Conservation (phyloP, 2,888 invertebrate species). For the Phymatocera aterrima region DNA sequence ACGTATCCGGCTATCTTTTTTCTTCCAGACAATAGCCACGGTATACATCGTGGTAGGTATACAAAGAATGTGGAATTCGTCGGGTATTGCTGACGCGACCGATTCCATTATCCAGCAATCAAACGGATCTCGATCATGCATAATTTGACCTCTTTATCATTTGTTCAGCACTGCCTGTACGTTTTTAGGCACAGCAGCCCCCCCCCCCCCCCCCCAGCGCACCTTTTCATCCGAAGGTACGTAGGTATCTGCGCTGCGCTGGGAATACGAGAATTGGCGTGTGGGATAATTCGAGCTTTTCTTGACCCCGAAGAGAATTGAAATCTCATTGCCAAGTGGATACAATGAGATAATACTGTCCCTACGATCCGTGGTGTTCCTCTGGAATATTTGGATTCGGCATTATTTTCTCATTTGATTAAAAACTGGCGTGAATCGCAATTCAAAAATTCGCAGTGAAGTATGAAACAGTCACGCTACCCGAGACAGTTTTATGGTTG, state of each 20-base stretch:
- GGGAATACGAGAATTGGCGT: neutral
- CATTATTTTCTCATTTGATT: neutral
- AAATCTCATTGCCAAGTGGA: neutral
- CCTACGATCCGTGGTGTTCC: neutral
- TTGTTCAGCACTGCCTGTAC: slow-evolving; percentile 20
- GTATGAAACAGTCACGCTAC: neutral
- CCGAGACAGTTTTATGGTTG: slow-evolving; percentile 2
- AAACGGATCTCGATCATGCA: slow-evolving; percentile 25
- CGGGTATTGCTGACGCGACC: slow-evolving; percentile 23
- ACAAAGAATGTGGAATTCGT: no score
- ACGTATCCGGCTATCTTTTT: neutral
- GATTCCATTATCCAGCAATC: slow-evolving; percentile 24
- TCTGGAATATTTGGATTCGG: neutral
- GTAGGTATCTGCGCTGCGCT: neutral
- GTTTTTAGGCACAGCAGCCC: neutral
- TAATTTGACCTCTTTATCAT: slow-evolving; percentile 3
- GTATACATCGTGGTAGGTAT: neutral
- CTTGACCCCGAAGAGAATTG: neutral
- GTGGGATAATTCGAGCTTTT: neutral
- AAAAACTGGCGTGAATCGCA: neutral
- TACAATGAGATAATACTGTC: slow-evolving; percentile 1
- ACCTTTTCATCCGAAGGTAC: neutral
- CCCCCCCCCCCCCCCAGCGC: no score
- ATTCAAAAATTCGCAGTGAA: slow-evolving; percentile 11
- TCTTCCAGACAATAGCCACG: neutral